These are phyloP conservation scores for Troilus luridus DNA, from an alignment of 2,888 invertebrate species.

Conservation along the genomic window DNA sequence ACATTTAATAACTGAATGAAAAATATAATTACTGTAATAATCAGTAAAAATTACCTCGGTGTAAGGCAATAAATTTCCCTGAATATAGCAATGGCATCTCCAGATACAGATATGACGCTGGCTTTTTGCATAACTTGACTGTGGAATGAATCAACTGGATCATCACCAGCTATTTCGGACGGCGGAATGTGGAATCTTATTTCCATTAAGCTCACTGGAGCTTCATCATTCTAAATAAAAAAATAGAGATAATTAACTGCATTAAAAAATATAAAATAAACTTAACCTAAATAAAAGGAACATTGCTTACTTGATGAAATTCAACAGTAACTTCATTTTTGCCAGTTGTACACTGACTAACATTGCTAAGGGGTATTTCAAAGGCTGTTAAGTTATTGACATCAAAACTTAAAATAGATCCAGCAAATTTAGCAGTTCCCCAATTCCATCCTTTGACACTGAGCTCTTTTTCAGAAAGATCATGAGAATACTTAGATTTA, in stretches of 20 bases:
- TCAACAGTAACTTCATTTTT: constrained; percentile 99
- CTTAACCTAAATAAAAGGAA: background rate
- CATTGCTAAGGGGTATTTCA: constrained; percentile 96
- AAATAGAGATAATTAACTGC: background rate
- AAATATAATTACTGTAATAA: background rate
- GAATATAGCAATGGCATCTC: constrained; percentile 97
- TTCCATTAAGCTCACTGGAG: constrained; percentile 96
- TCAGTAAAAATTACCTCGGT: constrained; percentile 79
- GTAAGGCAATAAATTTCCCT: constrained; percentile 97
- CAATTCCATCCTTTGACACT: constrained; percentile 99
- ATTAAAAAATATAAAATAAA: background rate
- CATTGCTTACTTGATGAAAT: constrained; percentile 86
- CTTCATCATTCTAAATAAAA: constrained; percentile 90
- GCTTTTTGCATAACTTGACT: constrained; percentile 97
- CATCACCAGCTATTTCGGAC: constrained; percentile 88
- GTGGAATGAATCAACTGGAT: constrained; percentile 97
- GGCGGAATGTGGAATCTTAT: constrained; percentile 98
- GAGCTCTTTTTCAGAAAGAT: constrained; percentile 91
- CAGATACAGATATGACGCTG: constrained; percentile 96
- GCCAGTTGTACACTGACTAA: constrained; percentile 94
- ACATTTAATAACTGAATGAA: background rate
- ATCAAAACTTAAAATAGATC: constrained; percentile 87
- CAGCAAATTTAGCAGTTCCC: constrained; percentile 95
- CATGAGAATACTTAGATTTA: constrained; percentile 83
- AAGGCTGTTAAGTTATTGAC: constrained; percentile 88